Evolutionary conservation across 2,797 vertebrate genomes (phyloP).

Genomic region (Myotis vivesi): DNA sequence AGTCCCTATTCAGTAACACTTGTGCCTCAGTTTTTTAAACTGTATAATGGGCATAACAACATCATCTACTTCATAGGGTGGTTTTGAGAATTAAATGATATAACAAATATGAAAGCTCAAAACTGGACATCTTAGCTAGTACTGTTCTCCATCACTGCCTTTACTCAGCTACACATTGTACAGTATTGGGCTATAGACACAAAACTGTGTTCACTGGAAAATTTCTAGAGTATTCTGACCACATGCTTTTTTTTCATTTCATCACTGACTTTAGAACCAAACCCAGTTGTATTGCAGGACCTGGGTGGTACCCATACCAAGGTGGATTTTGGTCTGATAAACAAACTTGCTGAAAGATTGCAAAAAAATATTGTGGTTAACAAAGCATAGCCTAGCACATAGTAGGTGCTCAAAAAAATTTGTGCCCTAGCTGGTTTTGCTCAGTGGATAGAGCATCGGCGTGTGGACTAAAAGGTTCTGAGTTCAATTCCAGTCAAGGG

Average conservation of each 20-base stretch:
- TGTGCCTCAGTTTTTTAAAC: not conserved
- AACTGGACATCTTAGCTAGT: not conserved
- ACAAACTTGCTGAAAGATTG: not conserved
- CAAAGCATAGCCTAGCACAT: not conserved
- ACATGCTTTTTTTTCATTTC: not conserved
- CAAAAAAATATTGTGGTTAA: not conserved
- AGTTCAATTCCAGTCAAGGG: too few species aligned
- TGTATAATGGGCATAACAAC: not conserved
- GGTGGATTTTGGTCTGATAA: not conserved
- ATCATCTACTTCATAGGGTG: not conserved
- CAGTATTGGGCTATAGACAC: accelerated
- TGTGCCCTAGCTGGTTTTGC: too few species aligned
- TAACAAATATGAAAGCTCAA: not conserved
- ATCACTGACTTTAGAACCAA: not conserved
- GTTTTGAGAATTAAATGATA: not conserved
- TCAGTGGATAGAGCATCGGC: too few species aligned
- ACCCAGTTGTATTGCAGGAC: not conserved
- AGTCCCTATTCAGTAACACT: not conserved
- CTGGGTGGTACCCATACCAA: not conserved
- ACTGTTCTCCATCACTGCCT: not conserved
- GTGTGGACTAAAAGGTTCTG: too few species aligned
- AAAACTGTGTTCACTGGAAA: not conserved
- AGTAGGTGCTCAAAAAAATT: not conserved
- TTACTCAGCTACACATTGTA: accelerated
- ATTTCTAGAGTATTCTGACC: not conserved